Evolutionary conservation across 2,113 vertebrate species (phyloP).

Genomic region (Hydrochoerus hydrochaeris): DNA sequence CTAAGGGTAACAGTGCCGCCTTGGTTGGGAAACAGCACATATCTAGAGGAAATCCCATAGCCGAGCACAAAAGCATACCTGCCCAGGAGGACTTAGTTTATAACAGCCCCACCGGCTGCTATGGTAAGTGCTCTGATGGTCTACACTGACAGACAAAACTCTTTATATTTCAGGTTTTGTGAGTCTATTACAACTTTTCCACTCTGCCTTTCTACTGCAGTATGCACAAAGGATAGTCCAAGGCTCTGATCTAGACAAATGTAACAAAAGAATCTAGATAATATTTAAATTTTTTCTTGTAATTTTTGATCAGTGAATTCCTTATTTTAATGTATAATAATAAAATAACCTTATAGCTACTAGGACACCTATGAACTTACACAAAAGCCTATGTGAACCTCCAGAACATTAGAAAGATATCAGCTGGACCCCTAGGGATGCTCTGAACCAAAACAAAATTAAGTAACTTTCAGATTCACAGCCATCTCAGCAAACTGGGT

Average conservation of each 20-base stretch:
- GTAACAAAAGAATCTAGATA: neutral
- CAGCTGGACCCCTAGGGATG: neutral
- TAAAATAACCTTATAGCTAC: neutral
- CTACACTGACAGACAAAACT: neutral
- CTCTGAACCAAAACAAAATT: slow-evolving; percentile 41
- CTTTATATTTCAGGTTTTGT: neutral
- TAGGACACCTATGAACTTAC: neutral
- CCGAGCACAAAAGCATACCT: neutral
- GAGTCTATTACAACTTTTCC: neutral
- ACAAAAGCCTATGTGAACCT: neutral
- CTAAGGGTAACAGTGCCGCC: neutral
- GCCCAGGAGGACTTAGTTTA: neutral
- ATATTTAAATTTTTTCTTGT: neutral
- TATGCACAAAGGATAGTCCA: neutral
- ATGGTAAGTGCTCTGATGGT: neutral
- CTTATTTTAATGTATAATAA: slow-evolving; percentile 39
- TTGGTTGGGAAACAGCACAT: neutral
- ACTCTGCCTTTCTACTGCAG: neutral
- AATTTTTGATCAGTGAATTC: slow-evolving; percentile 31
- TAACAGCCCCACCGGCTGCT: neutral
- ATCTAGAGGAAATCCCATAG: neutral
- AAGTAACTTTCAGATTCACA: neutral
- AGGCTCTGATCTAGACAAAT: neutral
- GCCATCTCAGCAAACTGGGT: neutral
- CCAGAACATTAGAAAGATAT: slow-evolving; percentile 3